These are phyloP conservation scores for Channallabes apus DNA, from an alignment of 2,797 vertebrate species.

Conservation along the genomic window DNA sequence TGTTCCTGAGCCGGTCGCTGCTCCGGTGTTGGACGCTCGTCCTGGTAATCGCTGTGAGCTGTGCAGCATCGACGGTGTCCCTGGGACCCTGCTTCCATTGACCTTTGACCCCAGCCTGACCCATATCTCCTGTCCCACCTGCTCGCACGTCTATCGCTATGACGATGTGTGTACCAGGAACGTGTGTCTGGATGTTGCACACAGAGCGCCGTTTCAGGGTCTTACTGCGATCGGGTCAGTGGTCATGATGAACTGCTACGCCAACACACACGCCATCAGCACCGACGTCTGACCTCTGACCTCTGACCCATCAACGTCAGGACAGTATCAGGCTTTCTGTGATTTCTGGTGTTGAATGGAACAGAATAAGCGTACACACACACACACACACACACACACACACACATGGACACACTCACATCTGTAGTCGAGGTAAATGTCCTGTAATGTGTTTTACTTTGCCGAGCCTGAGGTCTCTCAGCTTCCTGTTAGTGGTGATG, in stretches of 20 bases:
- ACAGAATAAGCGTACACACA: too few species aligned
- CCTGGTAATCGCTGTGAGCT: slow-evolving; percentile 85
- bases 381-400: too few species aligned
- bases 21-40: slow-evolving; percentile 67
- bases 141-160: slow-evolving; percentile 83
- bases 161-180: slow-evolving; percentile 87
- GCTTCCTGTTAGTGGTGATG: too few species aligned
- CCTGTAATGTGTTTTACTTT: too few species aligned
- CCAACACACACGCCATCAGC: slow-evolving; percentile 85
- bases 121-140: slow-evolving; percentile 78
- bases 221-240: slow-evolving; percentile 73
- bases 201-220: slow-evolving; percentile 74
- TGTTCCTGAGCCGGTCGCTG: slow-evolving; percentile 77
- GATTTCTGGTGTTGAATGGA: too few species aligned
- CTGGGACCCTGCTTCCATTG: slow-evolving; percentile 66
- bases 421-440: neutral
- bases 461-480: too few species aligned
- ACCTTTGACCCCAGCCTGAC: slow-evolving; percentile 64
- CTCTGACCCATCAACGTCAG: neutral
- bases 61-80: slow-evolving; percentile 83
- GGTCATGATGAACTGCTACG: slow-evolving; percentile 80
- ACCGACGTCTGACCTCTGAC: slow-evolving; percentile 83
- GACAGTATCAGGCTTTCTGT: too few species aligned
- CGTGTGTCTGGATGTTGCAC: slow-evolving; percentile 78
- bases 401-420: too few species aligned